Percentiles rank a stretch among this genome's conserved stretches.
These are phyloP conservation scores for Hypselothyrea guttata DNA, from an alignment of 2,888 invertebrate genomes.

Conservation along the genomic window DNA sequence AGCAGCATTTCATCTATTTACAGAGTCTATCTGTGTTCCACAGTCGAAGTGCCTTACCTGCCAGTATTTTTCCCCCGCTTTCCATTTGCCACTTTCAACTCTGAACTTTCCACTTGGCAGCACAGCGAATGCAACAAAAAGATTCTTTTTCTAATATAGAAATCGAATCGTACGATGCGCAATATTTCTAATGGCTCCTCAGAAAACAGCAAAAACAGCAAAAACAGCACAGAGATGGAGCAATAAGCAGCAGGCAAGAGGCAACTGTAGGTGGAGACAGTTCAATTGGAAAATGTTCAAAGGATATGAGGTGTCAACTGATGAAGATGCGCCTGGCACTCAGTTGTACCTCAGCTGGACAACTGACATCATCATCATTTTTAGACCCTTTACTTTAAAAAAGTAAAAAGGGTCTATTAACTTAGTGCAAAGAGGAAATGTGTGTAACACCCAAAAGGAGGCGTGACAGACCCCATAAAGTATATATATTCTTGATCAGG, in stretches of 20 bases:
- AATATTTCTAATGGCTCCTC: constrained; percentile 69
- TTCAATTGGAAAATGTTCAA: constrained; percentile 73
- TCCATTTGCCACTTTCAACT: constrained; percentile 7
- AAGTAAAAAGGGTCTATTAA: too few relatives aligned
- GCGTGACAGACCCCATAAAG: too few relatives aligned
- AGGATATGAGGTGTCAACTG: constrained; percentile 71
- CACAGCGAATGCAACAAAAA: constrained; percentile 50
- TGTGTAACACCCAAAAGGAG: too few relatives aligned
- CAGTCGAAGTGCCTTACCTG: constrained; percentile 56
- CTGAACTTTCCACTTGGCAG: constrained; percentile 50
- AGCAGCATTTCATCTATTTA: constrained; percentile 68
- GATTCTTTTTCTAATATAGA: constrained; percentile 66
- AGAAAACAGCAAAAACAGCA: too few relatives aligned
- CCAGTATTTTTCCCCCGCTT: constrained; percentile 5
- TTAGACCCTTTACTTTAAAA: too few relatives aligned
- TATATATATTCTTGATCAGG: too few relatives aligned
- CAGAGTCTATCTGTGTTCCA: constrained; percentile 68
- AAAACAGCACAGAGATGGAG: constrained; percentile 3
- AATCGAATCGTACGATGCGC: constrained; percentile 63
- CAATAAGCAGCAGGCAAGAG: constrained; percentile 1
- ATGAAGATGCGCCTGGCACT: constrained; percentile 49
- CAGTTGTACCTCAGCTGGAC: constrained; percentile 4
- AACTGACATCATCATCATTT: constrained; percentile 24
- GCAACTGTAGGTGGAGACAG: constrained; percentile 19
- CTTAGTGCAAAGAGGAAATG: too few relatives aligned